A percentile compares a stretch with the other conserved stretches of the same genome.
These are phyloP conservation scores for Lacanobia oleracea DNA, from an alignment of 2,888 invertebrate genomes.

Conservation along the genomic window DNA sequence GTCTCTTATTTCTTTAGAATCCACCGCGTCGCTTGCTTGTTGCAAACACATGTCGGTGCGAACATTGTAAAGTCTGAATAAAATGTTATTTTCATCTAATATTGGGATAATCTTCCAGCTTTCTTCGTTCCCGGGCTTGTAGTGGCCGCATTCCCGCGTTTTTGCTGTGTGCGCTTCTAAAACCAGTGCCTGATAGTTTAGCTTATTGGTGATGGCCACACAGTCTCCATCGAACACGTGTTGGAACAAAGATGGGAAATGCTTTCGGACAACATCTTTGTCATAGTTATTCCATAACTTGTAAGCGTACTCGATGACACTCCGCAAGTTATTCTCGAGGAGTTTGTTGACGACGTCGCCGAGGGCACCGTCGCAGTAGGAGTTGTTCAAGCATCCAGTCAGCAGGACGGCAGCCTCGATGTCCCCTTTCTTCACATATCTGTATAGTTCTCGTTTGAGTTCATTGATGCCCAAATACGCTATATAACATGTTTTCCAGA, in stretches of 20 bases:
- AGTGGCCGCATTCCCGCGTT: neutral
- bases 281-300: conserved; percentile 29
- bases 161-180: conserved; percentile 1
- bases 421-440: conserved; percentile 8
- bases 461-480: conserved; percentile 18
- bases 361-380: conserved; percentile 14
- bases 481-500: conserved; percentile 3
- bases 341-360: conserved; percentile 23
- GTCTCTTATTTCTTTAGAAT: conserved; percentile 10
- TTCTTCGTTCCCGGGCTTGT: conserved; percentile 9
- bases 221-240: conserved; percentile 28
- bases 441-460: conserved; percentile 26
- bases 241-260: conserved; percentile 34
- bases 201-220: conserved; percentile 16
- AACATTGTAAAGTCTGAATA: conserved; percentile 30
- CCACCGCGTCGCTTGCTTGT: neutral
- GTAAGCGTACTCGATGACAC: conserved; percentile 12
- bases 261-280: conserved; percentile 15
- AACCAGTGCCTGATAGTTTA: conserved; percentile 26
- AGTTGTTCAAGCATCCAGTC: conserved; percentile 20
- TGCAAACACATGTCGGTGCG: conserved; percentile 15
- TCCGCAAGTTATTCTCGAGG: conserved; percentile 4
- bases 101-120: conserved; percentile 30
- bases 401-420: conserved; percentile 33
- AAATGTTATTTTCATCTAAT: conserved; percentile 3